Base-by-base conservation (phyloP, 2,888 invertebrate genomes). In the Cataglyphis altisquamis region DNA sequence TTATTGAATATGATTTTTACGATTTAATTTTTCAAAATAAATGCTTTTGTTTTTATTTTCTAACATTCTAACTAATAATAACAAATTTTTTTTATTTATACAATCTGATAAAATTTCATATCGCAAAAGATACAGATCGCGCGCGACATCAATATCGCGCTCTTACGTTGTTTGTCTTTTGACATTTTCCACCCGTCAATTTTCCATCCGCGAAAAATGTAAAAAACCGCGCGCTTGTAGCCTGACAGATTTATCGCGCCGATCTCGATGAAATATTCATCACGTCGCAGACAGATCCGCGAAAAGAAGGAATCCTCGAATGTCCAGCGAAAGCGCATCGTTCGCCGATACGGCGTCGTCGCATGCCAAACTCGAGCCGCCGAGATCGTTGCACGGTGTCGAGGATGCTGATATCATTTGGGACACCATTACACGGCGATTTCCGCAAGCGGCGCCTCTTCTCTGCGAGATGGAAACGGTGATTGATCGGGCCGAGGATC, bases 391-490 rank as follows among this genome's bases (percentile, higher is more conserved):
- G n/a, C 82, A 81, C 36, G 86, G 85, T 41, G 83, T 85, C 73
- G 89, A 91, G 73, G 90, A 90, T 60, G 89, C 90, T n/a, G 90
- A 92, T 5, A 83, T 88, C 8, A 84, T 91, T 15, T 93, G 93
- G 93, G 83, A 89, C n/a, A 90, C 90, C 83, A 92, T 93, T 75
- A 86, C 84, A 10, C 87, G 89, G 39, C 86, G 93, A 87, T 93
- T 93, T 82, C 93, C 93, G 25, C 92, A 91, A 10, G 91, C 92
- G 62, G 93, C 93, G 32, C 91, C 93, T 6, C 86, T 93, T 21
- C 86, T 93, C 5, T 90, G 89, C 70, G 92, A 93, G 48, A 91
- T 93, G 91, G 93, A 93, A 64, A 83, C 87, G 12, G 91, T 91
- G 29, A 92, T 93, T 70, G 91, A 91, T 66, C 89, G 90, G n/a